Evolutionary conservation across 2,888 invertebrate species (phyloP).

Genomic region (Tenthredo mesomela): DNA sequence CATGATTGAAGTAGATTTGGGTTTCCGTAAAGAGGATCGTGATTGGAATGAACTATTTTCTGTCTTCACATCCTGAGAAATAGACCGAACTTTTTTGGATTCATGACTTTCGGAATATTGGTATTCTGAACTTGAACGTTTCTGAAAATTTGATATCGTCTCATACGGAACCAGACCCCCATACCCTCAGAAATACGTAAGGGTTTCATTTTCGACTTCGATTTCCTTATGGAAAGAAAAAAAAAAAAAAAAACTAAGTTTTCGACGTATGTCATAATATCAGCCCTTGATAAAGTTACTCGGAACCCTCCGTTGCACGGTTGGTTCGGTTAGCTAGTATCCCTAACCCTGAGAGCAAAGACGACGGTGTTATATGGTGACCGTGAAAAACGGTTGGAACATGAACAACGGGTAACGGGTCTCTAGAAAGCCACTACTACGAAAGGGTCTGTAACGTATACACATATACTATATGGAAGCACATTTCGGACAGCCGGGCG

Average conservation of each 20-base stretch:
- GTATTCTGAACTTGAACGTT: too few relatives aligned
- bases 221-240: neutral
- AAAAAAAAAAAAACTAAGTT: neutral
- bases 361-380: conserved; percentile 17
- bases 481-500: conserved; percentile 51
- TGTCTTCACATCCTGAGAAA: too few relatives aligned
- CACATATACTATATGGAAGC: conserved; percentile 33
- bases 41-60: too few relatives aligned
- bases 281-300: conserved; percentile 35
- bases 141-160: too few relatives aligned
- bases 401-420: conserved; percentile 4
- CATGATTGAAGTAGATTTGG: too few relatives aligned
- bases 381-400: conserved; percentile 23
- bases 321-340: neutral
- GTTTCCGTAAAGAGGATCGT: too few relatives aligned
- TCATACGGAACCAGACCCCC: too few relatives aligned
- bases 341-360: neutral
- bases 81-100: too few relatives aligned
- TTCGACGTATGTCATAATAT: neutral
- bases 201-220: too few relatives aligned
- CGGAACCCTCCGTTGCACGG: neutral
- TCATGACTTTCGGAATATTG: too few relatives aligned
- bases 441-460: conserved; percentile 13
- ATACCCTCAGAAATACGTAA: too few relatives aligned
- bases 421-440: conserved; percentile 22